These are phyloP conservation scores for Gnathonemus longibarbis DNA, from an alignment of 2,113 vertebrate genomes.

Conservation along the genomic window DNA sequence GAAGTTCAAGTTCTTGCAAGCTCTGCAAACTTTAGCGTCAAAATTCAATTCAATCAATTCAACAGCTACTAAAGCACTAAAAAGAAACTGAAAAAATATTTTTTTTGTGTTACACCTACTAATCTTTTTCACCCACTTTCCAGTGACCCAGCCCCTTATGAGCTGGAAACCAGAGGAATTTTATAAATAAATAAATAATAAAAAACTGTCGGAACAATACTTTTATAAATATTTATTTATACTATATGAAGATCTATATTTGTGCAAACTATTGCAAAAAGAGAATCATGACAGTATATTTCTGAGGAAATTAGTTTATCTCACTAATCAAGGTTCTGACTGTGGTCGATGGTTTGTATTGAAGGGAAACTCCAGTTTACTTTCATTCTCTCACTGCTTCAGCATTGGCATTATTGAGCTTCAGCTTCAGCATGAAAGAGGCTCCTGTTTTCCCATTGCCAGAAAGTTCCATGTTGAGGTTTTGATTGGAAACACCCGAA, in stretches of 20 bases:
- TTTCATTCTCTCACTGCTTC: neutral
- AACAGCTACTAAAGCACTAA: neutral
- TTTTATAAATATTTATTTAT: neutral
- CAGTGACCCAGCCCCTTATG: neutral
- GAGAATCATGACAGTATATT: neutral
- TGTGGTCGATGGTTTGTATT: neutral
- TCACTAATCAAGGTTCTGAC: neutral
- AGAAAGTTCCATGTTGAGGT: neutral
- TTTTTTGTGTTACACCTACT: neutral
- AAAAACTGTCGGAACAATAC: neutral
- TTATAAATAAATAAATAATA: neutral
- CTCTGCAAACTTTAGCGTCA: neutral
- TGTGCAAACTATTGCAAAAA: neutral
- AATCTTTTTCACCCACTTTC: neutral
- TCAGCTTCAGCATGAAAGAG: neutral
- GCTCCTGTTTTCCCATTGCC: neutral
- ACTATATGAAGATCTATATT: neutral
- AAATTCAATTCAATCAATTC: neutral
- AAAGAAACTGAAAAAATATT: neutral
- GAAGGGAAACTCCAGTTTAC: neutral
- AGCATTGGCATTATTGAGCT: neutral
- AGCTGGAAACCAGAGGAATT: neutral
- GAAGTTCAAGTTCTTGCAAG: neutral
- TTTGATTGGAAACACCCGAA: slow-evolving; percentile 16
- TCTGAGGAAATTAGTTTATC: neutral